phyloP scores from a whole-genome alignment of 1,140 invertebrate species.

The Samia ricini region DNA sequence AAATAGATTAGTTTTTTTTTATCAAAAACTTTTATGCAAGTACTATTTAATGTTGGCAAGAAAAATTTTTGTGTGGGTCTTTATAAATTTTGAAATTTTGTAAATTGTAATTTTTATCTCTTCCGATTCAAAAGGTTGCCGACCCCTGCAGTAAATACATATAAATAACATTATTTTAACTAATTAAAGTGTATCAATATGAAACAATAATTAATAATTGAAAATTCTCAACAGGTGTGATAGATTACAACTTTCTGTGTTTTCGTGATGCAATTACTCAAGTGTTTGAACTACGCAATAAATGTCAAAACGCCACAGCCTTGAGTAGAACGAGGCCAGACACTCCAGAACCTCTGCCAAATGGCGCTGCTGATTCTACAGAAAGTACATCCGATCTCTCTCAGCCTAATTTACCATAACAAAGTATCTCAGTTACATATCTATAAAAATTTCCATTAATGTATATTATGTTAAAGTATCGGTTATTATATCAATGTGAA shows the following conservation, averaged over 20 bases:
- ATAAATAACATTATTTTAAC: neutral
- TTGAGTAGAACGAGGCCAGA: conserved; percentile 32
- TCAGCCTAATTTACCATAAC: conserved; percentile 47
- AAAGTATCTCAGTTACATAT: conserved; percentile 13
- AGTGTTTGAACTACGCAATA: conserved; percentile 91
- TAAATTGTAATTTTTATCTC: too few relatives aligned
- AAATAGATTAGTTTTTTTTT: too few relatives aligned
- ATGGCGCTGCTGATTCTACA: conserved; percentile 52
- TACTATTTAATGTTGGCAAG: too few relatives aligned
- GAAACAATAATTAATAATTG: neutral
- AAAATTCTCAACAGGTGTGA: conserved; percentile 84
- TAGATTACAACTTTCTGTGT: conserved; percentile 97
- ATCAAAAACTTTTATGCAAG: too few relatives aligned
- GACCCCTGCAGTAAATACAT: too few relatives aligned
- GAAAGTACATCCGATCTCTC: conserved; percentile 46
- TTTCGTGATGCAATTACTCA: conserved; percentile 95
- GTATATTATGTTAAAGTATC: conserved; percentile 1
- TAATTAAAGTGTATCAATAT: neutral
- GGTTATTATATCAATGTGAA: conserved; percentile 5
- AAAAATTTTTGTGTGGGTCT: too few relatives aligned
- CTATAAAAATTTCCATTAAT: conserved; percentile 8
- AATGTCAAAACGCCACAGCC: conserved; percentile 60
- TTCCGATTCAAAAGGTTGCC: too few relatives aligned
- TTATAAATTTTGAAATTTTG: too few relatives aligned
- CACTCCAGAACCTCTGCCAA: conserved; percentile 45